These are phyloP conservation scores for Conus ventricosus DNA, from an alignment of 1,140 invertebrate species.

Conservation along the genomic window DNA sequence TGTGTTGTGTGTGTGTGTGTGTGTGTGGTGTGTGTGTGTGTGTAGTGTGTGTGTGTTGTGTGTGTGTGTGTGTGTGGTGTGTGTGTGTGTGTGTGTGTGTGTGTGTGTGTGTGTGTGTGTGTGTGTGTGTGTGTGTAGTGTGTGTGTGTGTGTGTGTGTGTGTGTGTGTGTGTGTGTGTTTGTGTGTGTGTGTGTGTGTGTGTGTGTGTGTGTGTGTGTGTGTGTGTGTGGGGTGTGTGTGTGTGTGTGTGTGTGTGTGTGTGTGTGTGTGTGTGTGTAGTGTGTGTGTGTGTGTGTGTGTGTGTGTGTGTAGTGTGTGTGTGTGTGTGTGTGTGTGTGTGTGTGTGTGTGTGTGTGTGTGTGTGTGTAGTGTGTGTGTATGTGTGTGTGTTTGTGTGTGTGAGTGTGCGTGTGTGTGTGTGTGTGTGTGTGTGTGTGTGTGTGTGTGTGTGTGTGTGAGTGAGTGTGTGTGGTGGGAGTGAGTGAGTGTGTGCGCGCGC, in stretches of 20 bases:
- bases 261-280: neutral
- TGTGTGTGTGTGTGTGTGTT: slow-evolving; percentile 4
- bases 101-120: slow-evolving; percentile 10
- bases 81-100: neutral
- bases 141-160: too few species aligned
- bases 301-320: slow-evolving; percentile 10
- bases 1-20: neutral
- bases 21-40: too few species aligned
- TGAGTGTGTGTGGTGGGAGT: too few species aligned
- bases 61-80: neutral
- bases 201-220: neutral
- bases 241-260: too few species aligned
- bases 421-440: neutral
- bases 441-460: slow-evolving; percentile 10
- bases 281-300: neutral
- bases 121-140: too few species aligned
- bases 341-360: neutral
- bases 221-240: slow-evolving; percentile 1
- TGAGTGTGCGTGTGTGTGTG: neutral
- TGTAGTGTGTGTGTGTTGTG: too few species aligned
- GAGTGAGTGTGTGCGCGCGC: too few species aligned
- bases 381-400: neutral
- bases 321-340: neutral
- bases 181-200: neutral
- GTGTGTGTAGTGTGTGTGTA: neutral